Conservation (phyloP, 2,888 invertebrate genomes). For the Falcaria lacertinaria region DNA sequence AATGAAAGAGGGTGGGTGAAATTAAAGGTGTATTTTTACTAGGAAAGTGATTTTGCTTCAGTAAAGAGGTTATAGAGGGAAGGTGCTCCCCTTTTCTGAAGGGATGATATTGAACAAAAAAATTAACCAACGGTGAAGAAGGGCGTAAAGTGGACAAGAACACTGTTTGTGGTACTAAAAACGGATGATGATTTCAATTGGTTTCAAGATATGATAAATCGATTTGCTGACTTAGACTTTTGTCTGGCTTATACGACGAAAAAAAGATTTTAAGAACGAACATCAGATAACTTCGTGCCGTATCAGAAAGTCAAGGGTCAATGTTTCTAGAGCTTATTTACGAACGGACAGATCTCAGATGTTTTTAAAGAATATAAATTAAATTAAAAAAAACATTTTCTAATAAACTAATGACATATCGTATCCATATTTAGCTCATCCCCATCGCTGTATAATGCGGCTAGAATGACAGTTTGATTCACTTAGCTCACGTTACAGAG, state of each 20-base stretch:
- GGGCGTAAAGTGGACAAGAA: constrained; percentile 24
- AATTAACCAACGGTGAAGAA: constrained; percentile 34
- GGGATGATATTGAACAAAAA: constrained; percentile 64
- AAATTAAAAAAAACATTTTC: no score
- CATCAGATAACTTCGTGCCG: no score
- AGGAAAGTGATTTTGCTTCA: constrained; percentile 67
- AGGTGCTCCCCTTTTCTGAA: constrained; percentile 63
- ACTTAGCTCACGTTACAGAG: constrained; percentile 74
- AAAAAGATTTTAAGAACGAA: no score
- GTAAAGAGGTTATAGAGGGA: constrained; percentile 42
- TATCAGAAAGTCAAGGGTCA: no score
- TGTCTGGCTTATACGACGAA: no score
- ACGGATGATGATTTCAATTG: no score
- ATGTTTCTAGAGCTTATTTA: no score
- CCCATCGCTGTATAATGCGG: constrained; percentile 50
- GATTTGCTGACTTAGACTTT: no score
- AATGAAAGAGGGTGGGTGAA: constrained; percentile 18
- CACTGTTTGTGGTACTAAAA: constrained; percentile 2
- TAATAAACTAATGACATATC: no score
- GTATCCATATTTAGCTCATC: constrained; percentile 33
- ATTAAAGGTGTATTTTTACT: constrained; percentile 53
- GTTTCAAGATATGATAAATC: no score
- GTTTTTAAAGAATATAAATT: no score
- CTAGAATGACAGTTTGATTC: constrained; percentile 79
- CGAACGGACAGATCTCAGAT: no score